Base-by-base conservation (phyloP, 2,113 vertebrate genomes). In the Bubo blakistoni region DNA sequence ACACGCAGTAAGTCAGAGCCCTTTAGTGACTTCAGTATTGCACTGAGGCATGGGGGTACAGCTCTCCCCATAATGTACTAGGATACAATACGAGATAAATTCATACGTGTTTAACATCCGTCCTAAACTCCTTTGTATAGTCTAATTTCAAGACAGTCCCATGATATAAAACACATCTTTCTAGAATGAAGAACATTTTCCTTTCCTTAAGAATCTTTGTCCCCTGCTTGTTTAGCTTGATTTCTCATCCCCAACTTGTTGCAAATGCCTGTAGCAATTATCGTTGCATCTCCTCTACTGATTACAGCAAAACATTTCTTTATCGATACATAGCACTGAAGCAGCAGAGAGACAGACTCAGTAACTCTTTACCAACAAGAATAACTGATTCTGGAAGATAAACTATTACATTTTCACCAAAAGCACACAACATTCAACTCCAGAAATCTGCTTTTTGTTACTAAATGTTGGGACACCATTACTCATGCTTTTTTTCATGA, bases 201-300 rank as follows among this genome's bases (percentile, higher is more conserved):
- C 47, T 66, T n/a, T 38, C 42, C 17, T 17, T 17, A 20, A 27
- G 5, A 32, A 27, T 47, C 40, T 81, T 69, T 24, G 54, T 27
- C 44, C 61, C 27, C 69, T 44, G 32, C 82, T 38, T 38, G 9
- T 19, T 88, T 34, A 8, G 25, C 32, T 17, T 20, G 15, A 16
- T 73, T 54, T 78, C 72, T 86, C 32, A 76, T 42, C 66, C 92
- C 74, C 79, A 44, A 95, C 71, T 66, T 82, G 69, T 95, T 94
- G 94, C 65, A 88, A 78, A 82, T 13, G 62, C 52, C 84, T 49
- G 62, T 24, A 42, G 81, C 20, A 67, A 38, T 83, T 97, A 92
- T 78, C 6, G 9, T 49, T 88, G 49, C 30, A 54, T 91, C 78
- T 79, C 67, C 85, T 94, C 83, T 25, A 24, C 66, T 38, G 80